phyloP scores from a whole-genome alignment of 2,797 vertebrate species.

The Nannoperca australis region DNA sequence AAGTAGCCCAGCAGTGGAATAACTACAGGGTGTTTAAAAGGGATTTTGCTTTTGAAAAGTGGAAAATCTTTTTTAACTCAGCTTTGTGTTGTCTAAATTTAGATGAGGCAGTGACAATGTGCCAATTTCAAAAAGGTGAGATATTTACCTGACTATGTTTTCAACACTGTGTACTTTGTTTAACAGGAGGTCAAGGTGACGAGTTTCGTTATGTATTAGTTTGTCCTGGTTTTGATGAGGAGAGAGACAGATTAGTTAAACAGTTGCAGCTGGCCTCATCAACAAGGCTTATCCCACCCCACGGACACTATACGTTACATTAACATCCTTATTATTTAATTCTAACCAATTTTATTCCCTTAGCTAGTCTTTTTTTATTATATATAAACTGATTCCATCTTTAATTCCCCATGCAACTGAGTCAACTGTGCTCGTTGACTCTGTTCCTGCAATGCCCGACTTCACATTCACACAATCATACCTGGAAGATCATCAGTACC shows the following conservation, averaged over 20 bases:
- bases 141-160: slow-evolving; percentile 5
- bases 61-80: not conserved
- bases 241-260: not conserved
- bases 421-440: not conserved
- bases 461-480: slow-evolving; percentile 22
- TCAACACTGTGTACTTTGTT: not conserved
- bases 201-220: not conserved
- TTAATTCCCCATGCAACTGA: not conserved
- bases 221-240: slow-evolving; percentile 6
- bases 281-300: not conserved
- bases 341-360: slow-evolving; percentile 23
- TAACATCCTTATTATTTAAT: not conserved
- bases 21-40: not conserved
- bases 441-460: not conserved
- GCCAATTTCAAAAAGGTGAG: not conserved
- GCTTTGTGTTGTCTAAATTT: not conserved
- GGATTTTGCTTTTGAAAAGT: not conserved
- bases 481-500: slow-evolving; percentile 10
- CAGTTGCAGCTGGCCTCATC: not conserved
- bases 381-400: not conserved
- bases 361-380: not conserved
- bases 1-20: not conserved
- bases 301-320: not conserved
- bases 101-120: not conserved
- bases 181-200: not conserved